These are phyloP conservation scores for Melanophora roralis DNA, from an alignment of 2,888 invertebrate genomes.

Conservation along the genomic window DNA sequence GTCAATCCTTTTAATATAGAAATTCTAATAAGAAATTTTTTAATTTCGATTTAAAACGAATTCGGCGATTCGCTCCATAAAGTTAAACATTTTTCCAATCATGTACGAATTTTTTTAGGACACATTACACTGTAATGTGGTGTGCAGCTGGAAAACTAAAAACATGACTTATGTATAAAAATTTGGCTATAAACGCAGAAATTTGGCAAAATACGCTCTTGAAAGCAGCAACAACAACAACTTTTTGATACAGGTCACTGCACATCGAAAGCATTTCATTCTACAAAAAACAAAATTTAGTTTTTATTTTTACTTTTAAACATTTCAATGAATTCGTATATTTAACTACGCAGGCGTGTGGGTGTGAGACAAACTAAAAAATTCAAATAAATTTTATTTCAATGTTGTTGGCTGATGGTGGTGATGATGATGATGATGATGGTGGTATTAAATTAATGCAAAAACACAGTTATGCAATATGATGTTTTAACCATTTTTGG, in stretches of 20 bases:
- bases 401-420: constrained; percentile 45
- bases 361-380: constrained; percentile 37
- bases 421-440: constrained; percentile 32
- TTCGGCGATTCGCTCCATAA: no score
- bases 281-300: no score
- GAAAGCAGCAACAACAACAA: constrained; percentile 4
- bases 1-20: no score
- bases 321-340: constrained; percentile 41
- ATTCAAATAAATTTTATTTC: constrained; percentile 19
- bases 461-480: constrained; percentile 69
- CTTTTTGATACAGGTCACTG: constrained; percentile 51
- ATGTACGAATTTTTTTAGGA: no score
- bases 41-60: no score
- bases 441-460: constrained; percentile 55
- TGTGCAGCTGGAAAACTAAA: neutral
- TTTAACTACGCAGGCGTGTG: constrained; percentile 50
- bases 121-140: neutral
- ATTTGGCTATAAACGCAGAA: no score
- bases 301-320: constrained; percentile 20
- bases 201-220: neutral
- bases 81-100: no score
- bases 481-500: constrained; percentile 67
- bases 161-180: neutral
- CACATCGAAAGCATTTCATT: no score
- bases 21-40: no score